phyloP scores from a whole-genome alignment of 2,113 vertebrate genomes.

The Boleophthalmus pectinirostris region DNA sequence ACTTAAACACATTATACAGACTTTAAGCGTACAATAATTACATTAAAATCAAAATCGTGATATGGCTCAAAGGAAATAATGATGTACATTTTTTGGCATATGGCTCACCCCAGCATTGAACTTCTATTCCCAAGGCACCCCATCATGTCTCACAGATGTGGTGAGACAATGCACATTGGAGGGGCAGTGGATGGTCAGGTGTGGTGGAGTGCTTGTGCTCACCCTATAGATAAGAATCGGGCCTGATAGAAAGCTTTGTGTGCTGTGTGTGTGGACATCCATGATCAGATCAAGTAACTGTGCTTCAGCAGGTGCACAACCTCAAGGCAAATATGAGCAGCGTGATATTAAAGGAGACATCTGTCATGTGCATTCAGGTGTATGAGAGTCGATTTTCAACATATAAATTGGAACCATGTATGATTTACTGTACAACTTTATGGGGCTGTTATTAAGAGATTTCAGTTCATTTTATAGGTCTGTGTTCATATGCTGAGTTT shows the following conservation, averaged over 20 bases:
- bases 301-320: conserved; percentile 64
- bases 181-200: conserved; percentile 32
- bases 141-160: conserved; percentile 60
- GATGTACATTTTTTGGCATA: too few species aligned
- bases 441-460: conserved; percentile 25
- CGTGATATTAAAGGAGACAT: conserved; percentile 69
- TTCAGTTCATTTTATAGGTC: conserved; percentile 1
- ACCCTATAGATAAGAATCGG: conserved; percentile 39
- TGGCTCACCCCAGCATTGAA: conserved; percentile 12
- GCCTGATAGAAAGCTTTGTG: conserved; percentile 28
- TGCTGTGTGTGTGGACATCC: conserved; percentile 20
- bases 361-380: conserved; percentile 39
- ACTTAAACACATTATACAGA: too few species aligned
- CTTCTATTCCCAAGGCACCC: conserved; percentile 67
- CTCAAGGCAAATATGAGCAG: conserved; percentile 58
- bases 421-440: neutral
- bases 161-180: conserved; percentile 54
- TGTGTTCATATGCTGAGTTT: conserved; percentile 19
- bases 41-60: too few species aligned
- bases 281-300: conserved; percentile 47
- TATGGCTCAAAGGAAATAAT: too few species aligned
- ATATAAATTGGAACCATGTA: conserved; percentile 24
- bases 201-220: conserved; percentile 19
- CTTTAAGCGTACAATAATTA: too few species aligned
- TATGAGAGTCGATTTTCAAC: conserved; percentile 8